Percentiles rank a stretch among this genome's conserved stretches.
phyloP scores from a whole-genome alignment of 1,140 invertebrate species.

The Micrasema longulum region DNA sequence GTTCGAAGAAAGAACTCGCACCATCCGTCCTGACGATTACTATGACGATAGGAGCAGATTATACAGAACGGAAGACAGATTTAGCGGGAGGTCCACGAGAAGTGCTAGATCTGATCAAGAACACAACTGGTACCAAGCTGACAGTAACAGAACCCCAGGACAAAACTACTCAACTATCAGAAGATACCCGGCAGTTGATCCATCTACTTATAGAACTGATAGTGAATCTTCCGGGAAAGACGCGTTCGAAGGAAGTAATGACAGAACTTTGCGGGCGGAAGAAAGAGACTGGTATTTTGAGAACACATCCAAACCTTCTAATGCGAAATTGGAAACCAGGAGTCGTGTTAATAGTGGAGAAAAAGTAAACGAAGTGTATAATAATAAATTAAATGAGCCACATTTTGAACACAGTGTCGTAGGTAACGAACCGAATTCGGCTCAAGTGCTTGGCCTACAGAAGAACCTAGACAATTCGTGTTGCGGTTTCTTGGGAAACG shows the following conservation, averaged over 20 bases:
- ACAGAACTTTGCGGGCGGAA: constrained; percentile 66
- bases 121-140: constrained; percentile 51
- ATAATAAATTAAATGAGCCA: constrained; percentile 47
- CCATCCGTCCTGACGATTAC: constrained; percentile 53
- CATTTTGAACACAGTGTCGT: constrained; percentile 41
- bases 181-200: constrained; percentile 39
- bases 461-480: constrained; percentile 51
- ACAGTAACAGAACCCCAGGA: constrained; percentile 45
- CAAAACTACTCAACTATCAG: constrained; percentile 38
- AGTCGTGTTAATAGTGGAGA: constrained; percentile 44
- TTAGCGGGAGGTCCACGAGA: constrained; percentile 48
- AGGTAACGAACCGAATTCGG: constrained; percentile 32
- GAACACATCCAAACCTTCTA: constrained; percentile 60
- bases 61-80: constrained; percentile 50
- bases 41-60: constrained; percentile 51
- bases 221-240: constrained; percentile 51
- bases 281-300: constrained; percentile 68
- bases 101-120: constrained; percentile 50
- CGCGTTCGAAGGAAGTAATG: constrained; percentile 64
- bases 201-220: constrained; percentile 49
- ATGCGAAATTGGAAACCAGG: constrained; percentile 48
- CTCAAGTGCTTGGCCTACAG: constrained; percentile 45
- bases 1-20: constrained; percentile 54
- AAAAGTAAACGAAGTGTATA: constrained; percentile 35
- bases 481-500: constrained; percentile 50